These are phyloP conservation scores for Calidris pugnax DNA, from an alignment of 2,113 vertebrate genomes.

Conservation along the genomic window DNA sequence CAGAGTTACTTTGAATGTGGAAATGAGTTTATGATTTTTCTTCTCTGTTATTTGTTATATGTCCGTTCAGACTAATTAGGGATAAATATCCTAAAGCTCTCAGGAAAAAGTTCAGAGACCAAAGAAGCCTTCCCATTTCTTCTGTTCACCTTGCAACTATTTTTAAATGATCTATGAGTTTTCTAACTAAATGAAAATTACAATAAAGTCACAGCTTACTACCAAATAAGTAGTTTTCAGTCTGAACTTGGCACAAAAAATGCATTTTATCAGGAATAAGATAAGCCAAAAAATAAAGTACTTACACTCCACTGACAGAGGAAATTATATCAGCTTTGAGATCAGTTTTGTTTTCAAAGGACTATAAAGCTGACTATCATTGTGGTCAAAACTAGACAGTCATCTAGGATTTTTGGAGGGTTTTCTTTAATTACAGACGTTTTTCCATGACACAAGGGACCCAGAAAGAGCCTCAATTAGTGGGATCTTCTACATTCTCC, in stretches of 20 bases:
- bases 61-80: neutral
- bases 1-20: neutral
- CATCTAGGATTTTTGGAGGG: neutral
- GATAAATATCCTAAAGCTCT: neutral
- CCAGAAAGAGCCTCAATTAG: neutral
- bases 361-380: neutral
- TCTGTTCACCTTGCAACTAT: neutral
- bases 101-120: neutral
- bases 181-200: neutral
- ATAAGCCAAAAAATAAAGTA: neutral
- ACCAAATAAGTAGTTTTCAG: neutral
- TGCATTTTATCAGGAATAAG: neutral
- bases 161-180: neutral
- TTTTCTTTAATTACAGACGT: neutral
- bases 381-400: neutral
- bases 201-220: neutral
- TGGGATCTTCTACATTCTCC: neutral
- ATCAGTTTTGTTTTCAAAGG: neutral
- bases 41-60: neutral
- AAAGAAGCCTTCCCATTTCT: neutral
- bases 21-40: neutral
- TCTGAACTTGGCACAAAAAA: neutral
- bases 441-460: neutral
- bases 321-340: neutral
- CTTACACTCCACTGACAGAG: neutral